These are phyloP conservation scores for rabbit (Oryctolagus cuniculus) DNA, from an alignment of 2,113 vertebrate genomes.

Conservation along the genomic window DNA sequence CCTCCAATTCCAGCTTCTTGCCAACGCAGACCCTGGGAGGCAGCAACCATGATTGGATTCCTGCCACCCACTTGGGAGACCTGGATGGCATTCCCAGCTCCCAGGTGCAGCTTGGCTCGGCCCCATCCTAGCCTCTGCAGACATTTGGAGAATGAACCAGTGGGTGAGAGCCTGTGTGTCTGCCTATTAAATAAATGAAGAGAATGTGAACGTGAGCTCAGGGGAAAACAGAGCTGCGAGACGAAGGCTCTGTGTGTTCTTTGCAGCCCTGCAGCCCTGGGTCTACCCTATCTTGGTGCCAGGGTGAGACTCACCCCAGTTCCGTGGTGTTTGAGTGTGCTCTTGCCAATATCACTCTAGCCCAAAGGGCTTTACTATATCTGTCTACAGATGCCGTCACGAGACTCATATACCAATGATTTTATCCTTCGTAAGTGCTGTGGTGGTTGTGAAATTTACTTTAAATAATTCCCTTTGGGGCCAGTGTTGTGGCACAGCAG, in stretches of 20 bases:
- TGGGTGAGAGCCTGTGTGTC: too few species aligned
- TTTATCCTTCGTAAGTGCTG: background rate
- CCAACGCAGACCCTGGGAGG: too few species aligned
- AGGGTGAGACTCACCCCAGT: background rate
- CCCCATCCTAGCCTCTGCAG: too few species aligned
- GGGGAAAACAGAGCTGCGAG: background rate
- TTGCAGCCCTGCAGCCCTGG: background rate
- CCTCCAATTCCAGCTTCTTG: too few species aligned
- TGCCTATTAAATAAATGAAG: background rate
- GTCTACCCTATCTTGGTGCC: background rate
- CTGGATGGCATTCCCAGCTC: too few species aligned
- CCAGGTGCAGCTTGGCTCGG: too few species aligned
- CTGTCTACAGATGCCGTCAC: conserved; percentile 11
- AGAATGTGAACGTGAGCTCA: background rate
- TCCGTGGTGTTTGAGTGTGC: background rate
- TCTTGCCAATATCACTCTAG: background rate
- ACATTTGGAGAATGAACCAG: too few species aligned
- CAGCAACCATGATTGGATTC: too few species aligned
- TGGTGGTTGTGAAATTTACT: background rate
- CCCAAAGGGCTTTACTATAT: conserved; percentile 77
- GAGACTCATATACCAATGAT: background rate
- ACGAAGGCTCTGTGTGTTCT: background rate
- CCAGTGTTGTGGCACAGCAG: too few species aligned
- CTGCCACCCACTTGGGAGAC: too few species aligned
- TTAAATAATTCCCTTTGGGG: background rate